Evolutionary conservation across 2,113 vertebrate species (phyloP).

Genomic region (Ciconia boyciana): DNA sequence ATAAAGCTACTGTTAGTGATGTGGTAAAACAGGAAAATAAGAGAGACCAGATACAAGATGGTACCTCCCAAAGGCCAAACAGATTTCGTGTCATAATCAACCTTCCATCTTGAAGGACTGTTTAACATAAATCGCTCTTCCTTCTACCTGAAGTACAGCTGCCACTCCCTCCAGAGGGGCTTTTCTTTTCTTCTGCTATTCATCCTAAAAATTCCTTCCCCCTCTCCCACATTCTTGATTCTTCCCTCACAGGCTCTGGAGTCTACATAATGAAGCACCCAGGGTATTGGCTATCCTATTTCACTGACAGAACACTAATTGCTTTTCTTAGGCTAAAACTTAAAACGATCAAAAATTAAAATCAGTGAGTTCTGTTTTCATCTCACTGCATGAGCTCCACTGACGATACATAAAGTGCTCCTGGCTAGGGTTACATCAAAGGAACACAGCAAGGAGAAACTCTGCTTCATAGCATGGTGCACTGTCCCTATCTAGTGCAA

Average conservation of each 20-base stretch:
- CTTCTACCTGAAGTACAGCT: neutral
- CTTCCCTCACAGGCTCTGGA: neutral
- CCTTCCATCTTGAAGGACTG: neutral
- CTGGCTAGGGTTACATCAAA: neutral
- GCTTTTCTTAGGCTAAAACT: neutral
- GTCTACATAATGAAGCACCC: neutral
- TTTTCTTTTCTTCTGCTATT: neutral
- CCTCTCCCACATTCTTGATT: neutral
- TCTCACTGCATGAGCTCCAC: neutral
- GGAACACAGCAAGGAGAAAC: neutral
- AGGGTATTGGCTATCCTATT: neutral
- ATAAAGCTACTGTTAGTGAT: neutral
- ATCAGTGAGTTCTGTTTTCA: neutral
- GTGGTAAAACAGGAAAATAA: neutral
- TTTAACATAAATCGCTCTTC: neutral
- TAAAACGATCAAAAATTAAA: neutral
- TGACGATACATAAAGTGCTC: rapidly evolving
- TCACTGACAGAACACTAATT: neutral
- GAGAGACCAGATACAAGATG: neutral
- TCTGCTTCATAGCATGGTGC: neutral
- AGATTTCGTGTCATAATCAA: neutral
- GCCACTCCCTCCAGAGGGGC: neutral
- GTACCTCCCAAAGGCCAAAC: neutral
- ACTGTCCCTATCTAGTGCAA: rapidly evolving
- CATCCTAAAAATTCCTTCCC: neutral